phyloP scores from a whole-genome alignment of 2,888 invertebrate genomes.

The Chloroclysta siterata region DNA sequence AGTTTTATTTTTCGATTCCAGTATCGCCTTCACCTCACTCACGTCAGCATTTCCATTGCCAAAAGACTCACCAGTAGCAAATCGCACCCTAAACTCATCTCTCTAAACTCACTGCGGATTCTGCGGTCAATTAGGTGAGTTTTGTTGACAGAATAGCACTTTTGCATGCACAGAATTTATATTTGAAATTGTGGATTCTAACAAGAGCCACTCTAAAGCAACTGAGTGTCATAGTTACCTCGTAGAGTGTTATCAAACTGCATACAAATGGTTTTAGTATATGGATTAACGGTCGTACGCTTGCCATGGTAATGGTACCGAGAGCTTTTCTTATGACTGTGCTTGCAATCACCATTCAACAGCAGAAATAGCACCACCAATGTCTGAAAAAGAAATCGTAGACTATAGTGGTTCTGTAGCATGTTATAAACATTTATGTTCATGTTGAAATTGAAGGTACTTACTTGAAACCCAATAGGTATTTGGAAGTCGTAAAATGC shows the following conservation, averaged over 20 bases:
- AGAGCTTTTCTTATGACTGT: conserved; percentile 12
- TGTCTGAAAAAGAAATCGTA: conserved; percentile 9
- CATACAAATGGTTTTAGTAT: conserved; percentile 52
- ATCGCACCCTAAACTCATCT: no score
- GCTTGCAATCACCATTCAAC: conserved; percentile 11
- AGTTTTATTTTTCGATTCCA: no score
- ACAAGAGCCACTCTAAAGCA: no score
- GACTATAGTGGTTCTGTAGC: background rate
- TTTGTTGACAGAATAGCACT: no score
- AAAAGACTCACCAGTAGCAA: no score
- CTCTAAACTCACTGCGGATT: no score
- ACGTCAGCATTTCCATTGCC: no score
- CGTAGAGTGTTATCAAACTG: conserved; percentile 50
- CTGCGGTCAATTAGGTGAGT: no score
- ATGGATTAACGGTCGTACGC: conserved; percentile 34
- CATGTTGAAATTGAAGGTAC: background rate
- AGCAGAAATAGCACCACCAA: conserved; percentile 8
- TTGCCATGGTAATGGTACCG: conserved; percentile 25
- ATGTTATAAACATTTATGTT: conserved; percentile 4
- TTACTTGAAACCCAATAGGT: conserved; percentile 10
- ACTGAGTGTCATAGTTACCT: conserved; percentile 44
- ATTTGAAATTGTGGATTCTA: no score
- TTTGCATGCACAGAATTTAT: no score
- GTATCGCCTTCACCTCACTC: no score
- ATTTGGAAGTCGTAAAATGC: conserved; percentile 15